Base-by-base conservation (phyloP, 1,140 invertebrate species). In the Ooceraea biroi region DNA sequence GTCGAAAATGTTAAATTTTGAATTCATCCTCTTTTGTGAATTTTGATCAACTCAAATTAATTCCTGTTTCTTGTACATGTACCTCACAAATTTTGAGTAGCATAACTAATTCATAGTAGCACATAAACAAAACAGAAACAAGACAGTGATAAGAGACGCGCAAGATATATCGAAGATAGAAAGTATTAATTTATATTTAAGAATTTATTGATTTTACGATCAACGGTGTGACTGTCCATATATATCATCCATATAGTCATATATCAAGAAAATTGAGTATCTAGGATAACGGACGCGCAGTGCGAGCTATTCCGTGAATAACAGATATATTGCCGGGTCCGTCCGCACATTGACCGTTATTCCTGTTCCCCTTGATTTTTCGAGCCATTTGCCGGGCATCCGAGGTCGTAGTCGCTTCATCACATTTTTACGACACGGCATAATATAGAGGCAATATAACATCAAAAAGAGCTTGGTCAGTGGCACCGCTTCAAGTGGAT, bases 381-480 rank as follows among this genome's bases (percentile, higher is more conserved):
- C 83, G 58, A 66, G 50, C 73, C 83, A 85, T 89, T 89, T 87
- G 73, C 78, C 44, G 57, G 25, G 17, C 74, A 74, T 74, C 63
- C 69, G 41, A 73, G 41, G 63, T 74, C 69, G 74, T 41, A 84
- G 76, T 57, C 73, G 85, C 85, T 87, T 89, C 88, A 85, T 89
- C 88, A 85, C 73, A 69, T 89, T 89, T 89, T 89, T 89, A 89
- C 85, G 88, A 73, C 36, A 36, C 63, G 85, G 88, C 86, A 89
- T 89, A 89, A 89, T 87, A 89, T 85, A 87, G 68, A 65, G 76
- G 46, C 68, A 65, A 89, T 89, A 89, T 89, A 89, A 87, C 87
- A 87, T 84, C 71, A 46, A 44, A 44, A 84, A 48, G 65, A 55
- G 36, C 55, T 22, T 69, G 71, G 74, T 60, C 74, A 50, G 71